Evolutionary conservation across 37 sponge, comb jelly and placozoan genomes (phyloP).

Genomic region (Spongia lamella): DNA sequence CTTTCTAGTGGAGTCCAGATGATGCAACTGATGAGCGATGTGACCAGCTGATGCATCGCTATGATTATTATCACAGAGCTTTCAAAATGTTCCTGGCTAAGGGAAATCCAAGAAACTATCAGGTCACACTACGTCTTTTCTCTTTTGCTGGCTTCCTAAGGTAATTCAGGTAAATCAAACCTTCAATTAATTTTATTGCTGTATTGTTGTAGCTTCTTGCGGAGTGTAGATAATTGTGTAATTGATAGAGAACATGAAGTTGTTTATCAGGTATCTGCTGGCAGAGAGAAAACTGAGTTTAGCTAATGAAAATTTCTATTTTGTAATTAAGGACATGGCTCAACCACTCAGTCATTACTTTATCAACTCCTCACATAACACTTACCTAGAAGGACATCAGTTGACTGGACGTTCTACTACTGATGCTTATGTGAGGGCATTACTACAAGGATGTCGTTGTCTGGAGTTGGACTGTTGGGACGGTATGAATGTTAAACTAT

Average conservation of each 20-base stretch:
- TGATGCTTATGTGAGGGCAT: slow-evolving; percentile 83
- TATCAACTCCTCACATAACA: too few species aligned
- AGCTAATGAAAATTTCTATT: neutral
- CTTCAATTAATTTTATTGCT: too few species aligned
- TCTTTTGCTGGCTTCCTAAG: slow-evolving; percentile 81
- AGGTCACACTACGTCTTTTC: slow-evolving; percentile 17
- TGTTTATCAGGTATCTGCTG: slow-evolving; percentile 61
- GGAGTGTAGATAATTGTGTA: slow-evolving; percentile 62
- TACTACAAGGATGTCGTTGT: slow-evolving; percentile 80
- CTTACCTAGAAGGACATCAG: too few species aligned
- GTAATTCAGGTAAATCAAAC: slow-evolving; percentile 4
- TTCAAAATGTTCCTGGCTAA: slow-evolving; percentile 59
- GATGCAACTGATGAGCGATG: slow-evolving; percentile 3
- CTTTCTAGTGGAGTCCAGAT: slow-evolving; percentile 46
- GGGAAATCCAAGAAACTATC: slow-evolving; percentile 32
- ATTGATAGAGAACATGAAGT: slow-evolving; percentile 54
- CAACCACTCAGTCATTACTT: too few species aligned
- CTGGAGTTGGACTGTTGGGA: slow-evolving; percentile 85
- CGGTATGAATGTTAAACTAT: too few species aligned
- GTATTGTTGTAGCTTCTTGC: slow-evolving; percentile 49
- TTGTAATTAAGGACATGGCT: too few species aligned
- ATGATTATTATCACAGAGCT: slow-evolving; percentile 61
- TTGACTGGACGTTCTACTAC: slow-evolving; percentile 39
- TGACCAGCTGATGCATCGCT: slow-evolving; percentile 22
- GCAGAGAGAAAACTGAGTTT: too few species aligned